Evolutionary conservation across 2,888 invertebrate species (phyloP).

Genomic region (Bimastos eiseni): DNA sequence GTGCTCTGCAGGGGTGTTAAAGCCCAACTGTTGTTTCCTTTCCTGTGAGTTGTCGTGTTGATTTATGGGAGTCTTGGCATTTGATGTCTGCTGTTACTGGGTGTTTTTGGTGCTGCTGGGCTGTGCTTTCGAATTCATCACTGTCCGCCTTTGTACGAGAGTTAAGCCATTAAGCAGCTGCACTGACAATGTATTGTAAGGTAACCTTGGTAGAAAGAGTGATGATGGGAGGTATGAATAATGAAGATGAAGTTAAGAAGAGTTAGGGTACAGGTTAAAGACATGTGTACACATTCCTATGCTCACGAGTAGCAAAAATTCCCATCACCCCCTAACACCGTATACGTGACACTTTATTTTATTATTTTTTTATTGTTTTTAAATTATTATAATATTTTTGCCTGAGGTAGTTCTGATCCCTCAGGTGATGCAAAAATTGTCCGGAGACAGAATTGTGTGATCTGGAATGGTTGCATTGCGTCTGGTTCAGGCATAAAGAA

Average conservation of each 20-base stretch:
- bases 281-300: background rate
- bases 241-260: background rate
- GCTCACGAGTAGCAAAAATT: background rate
- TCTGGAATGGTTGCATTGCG: too few species aligned
- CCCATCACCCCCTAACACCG: too few species aligned
- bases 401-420: too few species aligned
- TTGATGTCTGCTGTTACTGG: background rate
- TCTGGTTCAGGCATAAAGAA: too few species aligned
- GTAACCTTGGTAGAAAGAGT: background rate
- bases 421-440: too few species aligned
- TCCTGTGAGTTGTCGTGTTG: background rate
- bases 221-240: too few species aligned
- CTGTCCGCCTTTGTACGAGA: background rate
- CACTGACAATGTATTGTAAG: background rate
- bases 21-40: background rate
- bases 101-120: background rate
- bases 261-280: background rate
- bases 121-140: background rate
- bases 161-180: background rate
- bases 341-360: too few species aligned
- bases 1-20: background rate
- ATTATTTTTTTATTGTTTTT: too few species aligned
- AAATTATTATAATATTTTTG: too few species aligned
- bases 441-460: too few species aligned
- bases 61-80: background rate